Percentiles rank a stretch among this genome's conserved stretches.
These are phyloP conservation scores for Platycnemis pennipes DNA, from an alignment of 2,888 invertebrate genomes.

Conservation along the genomic window DNA sequence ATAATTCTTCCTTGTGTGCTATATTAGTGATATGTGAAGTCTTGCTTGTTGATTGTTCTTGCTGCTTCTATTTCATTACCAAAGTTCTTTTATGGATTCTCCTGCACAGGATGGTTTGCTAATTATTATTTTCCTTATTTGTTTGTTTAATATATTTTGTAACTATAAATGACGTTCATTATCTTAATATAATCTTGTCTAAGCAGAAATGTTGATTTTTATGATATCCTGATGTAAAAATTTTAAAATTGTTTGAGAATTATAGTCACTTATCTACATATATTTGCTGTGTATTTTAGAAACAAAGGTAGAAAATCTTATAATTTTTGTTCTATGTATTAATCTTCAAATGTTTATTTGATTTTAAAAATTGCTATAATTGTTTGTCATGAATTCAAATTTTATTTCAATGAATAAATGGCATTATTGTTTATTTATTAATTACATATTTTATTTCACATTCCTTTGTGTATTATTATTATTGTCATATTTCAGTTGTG, in stretches of 20 bases:
- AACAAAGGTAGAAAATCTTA: neutral
- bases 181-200: no score
- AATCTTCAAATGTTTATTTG: neutral
- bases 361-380: neutral
- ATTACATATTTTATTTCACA: neutral
- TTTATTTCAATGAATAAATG: neutral
- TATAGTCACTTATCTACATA: neutral
- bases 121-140: no score
- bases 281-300: neutral
- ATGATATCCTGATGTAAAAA: neutral
- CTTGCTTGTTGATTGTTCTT: neutral
- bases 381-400: neutral
- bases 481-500: no score
- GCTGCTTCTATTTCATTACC: neutral
- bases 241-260: neutral
- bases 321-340: neutral
- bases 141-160: no score
- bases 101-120: no score
- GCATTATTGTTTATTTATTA: neutral
- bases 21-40: neutral
- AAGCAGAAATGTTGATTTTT: no score
- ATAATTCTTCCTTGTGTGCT: neutral
- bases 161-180: no score
- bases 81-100: no score
- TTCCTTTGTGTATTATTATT: no score